phyloP scores from a whole-genome alignment of 2,113 vertebrate species.

The Pantherophis guttatus region DNA sequence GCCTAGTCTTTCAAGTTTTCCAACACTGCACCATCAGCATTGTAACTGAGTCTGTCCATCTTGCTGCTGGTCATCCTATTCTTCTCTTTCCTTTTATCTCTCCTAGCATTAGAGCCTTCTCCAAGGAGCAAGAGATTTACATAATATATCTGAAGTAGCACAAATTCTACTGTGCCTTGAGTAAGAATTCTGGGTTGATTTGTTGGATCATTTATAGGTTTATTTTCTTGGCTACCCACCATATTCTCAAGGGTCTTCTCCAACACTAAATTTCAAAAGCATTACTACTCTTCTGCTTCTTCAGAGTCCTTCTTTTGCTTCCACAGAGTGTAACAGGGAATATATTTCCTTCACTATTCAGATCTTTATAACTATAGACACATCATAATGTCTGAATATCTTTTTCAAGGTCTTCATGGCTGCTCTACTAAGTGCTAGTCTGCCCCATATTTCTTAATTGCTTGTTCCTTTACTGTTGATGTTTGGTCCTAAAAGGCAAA shows the following conservation, averaged over 20 bases:
- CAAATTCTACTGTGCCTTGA: background rate
- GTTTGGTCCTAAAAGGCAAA: background rate
- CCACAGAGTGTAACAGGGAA: background rate
- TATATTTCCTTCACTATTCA: background rate
- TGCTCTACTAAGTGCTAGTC: background rate
- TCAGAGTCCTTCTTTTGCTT: background rate
- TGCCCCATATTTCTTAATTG: background rate
- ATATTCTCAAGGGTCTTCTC: background rate
- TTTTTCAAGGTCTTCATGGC: background rate
- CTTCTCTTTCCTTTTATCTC: background rate
- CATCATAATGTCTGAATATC: background rate
- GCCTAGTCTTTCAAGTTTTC: background rate
- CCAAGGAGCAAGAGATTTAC: background rate
- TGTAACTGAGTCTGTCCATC: background rate
- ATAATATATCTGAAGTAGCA: background rate
- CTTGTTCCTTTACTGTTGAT: background rate
- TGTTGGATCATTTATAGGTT: background rate
- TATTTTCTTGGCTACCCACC: background rate
- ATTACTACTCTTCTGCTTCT: background rate
- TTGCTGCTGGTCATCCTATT: background rate
- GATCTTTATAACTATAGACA: background rate
- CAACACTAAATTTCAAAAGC: background rate
- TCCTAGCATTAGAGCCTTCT: background rate
- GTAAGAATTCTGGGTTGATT: background rate
- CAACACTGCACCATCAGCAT: background rate